These are phyloP conservation scores for Rhorus exstirpatorius DNA, from an alignment of 2,888 invertebrate species.

Conservation along the genomic window DNA sequence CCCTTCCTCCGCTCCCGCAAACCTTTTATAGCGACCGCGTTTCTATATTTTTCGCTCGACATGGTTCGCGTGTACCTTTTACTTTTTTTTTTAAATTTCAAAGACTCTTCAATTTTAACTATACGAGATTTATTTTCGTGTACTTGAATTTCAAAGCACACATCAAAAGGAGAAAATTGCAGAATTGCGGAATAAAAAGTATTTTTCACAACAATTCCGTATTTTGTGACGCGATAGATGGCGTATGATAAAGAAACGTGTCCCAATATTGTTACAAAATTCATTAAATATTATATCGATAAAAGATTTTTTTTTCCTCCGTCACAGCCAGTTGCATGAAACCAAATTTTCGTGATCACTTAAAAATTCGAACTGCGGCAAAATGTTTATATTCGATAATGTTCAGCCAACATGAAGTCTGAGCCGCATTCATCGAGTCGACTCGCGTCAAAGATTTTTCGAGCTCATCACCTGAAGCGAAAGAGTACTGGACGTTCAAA, in stretches of 20 bases:
- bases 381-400: no score
- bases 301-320: no score
- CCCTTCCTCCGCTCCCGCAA: not conserved
- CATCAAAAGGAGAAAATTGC: not conserved
- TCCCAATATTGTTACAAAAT: not conserved
- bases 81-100: constrained; percentile 8
- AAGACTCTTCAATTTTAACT: constrained; percentile 34
- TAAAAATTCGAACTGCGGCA: no score
- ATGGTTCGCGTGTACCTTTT: not conserved
- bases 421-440: no score
- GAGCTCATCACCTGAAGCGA: no score
- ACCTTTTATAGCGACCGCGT: constrained; percentile 5
- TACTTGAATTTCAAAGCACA: constrained; percentile 4
- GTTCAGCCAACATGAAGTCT: no score
- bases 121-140: constrained; percentile 22
- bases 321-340: no score
- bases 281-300: not conserved
- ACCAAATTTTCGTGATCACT: no score
- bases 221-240: not conserved
- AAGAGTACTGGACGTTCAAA: no score
- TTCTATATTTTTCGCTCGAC: constrained; percentile 29
- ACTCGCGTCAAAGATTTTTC: no score
- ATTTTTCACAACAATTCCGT: not conserved
- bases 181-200: not conserved
- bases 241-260: not conserved